Evolutionary conservation across 1,140 invertebrate genomes (phyloP).

Genomic region (Drosophila pruinosa): DNA sequence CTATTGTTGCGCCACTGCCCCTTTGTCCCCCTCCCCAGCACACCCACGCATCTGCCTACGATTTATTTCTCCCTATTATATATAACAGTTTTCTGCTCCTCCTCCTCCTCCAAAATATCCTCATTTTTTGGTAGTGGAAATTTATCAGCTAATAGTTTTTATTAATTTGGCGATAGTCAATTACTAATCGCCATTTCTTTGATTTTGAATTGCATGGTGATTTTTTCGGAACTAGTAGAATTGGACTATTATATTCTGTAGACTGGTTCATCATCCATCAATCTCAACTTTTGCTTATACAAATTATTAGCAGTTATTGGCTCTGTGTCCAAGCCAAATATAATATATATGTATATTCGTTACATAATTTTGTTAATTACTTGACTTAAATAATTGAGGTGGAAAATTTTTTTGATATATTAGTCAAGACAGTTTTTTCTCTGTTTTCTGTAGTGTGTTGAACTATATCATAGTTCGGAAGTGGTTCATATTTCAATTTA

Average conservation of each 20-base stretch:
- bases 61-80: conserved; percentile 48
- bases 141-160: conserved; percentile 17
- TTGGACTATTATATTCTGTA: neutral
- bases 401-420: too few species aligned
- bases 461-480: too few species aligned
- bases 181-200: conserved; percentile 27
- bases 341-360: too few species aligned
- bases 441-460: too few species aligned
- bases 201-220: neutral
- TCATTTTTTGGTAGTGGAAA: too few species aligned
- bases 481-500: too few species aligned
- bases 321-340: neutral
- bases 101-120: too few species aligned
- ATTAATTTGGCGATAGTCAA: conserved; percentile 27
- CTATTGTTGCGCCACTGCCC: neutral
- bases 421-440: too few species aligned
- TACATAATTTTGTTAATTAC: too few species aligned
- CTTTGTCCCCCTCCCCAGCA: neutral
- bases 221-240: conserved; percentile 9
- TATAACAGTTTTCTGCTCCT: too few species aligned
- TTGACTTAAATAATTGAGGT: too few species aligned
- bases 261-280: neutral
- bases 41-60: conserved; percentile 13
- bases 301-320: neutral
- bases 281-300: neutral